Conservation (phyloP, 1,140 invertebrate genomes). For the Drosophila azteca region DNA sequence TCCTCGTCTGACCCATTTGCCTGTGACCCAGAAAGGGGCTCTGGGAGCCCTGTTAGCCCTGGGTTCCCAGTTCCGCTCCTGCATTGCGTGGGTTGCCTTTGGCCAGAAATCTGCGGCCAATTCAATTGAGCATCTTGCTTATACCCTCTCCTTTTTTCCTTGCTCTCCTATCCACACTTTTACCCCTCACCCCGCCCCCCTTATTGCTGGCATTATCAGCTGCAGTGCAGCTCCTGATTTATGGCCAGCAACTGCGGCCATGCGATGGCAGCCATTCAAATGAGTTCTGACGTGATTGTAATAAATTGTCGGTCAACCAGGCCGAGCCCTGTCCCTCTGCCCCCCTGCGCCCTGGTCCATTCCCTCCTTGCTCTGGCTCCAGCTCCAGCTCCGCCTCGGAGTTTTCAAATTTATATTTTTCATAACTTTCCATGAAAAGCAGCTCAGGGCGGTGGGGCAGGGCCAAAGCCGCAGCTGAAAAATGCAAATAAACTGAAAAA, state of each 20-base stretch:
- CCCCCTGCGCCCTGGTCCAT: background rate
- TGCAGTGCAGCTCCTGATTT: constrained; percentile 76
- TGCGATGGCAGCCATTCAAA: constrained; percentile 61
- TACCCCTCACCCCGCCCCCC: background rate
- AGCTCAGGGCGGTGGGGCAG: background rate
- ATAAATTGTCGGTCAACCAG: constrained; percentile 76
- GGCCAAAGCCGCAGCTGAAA: constrained; percentile 24
- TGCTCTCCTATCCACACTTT: background rate
- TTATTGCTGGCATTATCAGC: constrained; percentile 59
- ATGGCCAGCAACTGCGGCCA: constrained; percentile 46
- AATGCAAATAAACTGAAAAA: constrained; percentile 50
- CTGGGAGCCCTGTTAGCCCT: too few relatives aligned
- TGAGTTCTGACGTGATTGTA: constrained; percentile 81
- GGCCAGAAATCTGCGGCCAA: constrained; percentile 53
- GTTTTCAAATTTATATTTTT: constrained; percentile 60
- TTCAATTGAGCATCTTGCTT: constrained; percentile 61
- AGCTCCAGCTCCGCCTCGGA: constrained; percentile 9
- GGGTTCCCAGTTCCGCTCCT: constrained; percentile 5
- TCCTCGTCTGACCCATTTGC: constrained; percentile 55
- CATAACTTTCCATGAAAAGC: constrained; percentile 39
- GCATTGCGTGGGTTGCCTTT: constrained; percentile 6
- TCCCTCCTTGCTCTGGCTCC: too few relatives aligned
- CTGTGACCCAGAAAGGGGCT: constrained; percentile 56
- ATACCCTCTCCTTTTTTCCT: constrained; percentile 8
- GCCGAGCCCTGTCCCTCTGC: background rate